phyloP scores from a whole-genome alignment of 2,113 vertebrate genomes.

The Percopsis transmontana region DNA sequence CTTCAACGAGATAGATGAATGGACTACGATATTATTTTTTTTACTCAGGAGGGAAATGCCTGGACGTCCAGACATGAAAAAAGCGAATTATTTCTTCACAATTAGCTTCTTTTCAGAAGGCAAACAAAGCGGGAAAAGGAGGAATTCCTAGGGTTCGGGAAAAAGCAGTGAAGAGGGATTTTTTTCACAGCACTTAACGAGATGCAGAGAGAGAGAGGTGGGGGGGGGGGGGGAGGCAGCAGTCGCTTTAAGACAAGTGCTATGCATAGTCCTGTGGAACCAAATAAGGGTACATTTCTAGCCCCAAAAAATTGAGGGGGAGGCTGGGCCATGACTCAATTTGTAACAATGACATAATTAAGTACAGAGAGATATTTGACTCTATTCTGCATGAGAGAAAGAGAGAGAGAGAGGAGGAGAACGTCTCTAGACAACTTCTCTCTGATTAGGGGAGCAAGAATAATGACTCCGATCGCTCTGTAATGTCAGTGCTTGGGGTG shows the following conservation, averaged over 20 bases:
- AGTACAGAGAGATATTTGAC: too few species aligned
- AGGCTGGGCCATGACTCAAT: not conserved
- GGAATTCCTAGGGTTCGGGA: constrained; percentile 27
- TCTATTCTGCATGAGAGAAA: not conserved
- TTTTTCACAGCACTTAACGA: constrained; percentile 65
- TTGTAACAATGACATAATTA: too few species aligned
- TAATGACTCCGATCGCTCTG: constrained; percentile 26
- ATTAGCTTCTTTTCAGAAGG: constrained; percentile 49
- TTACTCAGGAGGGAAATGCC: constrained; percentile 43
- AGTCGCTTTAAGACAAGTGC: constrained; percentile 78
- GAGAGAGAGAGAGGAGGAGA: not conserved
- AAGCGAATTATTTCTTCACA: constrained; percentile 65
- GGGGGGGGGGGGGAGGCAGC: constrained; percentile 50
- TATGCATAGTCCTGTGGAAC: constrained; percentile 52
- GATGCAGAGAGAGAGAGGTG: constrained; percentile 47
- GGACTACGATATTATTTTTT: constrained; percentile 39
- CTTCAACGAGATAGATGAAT: constrained; percentile 24
- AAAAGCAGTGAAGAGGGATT: constrained; percentile 59
- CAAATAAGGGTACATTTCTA: constrained; percentile 58
- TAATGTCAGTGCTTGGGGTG: constrained; percentile 26
- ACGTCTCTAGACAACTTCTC: constrained; percentile 2
- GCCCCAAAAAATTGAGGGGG: not conserved
- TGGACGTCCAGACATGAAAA: constrained; percentile 51
- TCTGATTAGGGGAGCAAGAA: constrained; percentile 43
- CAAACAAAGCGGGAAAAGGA: constrained; percentile 59